Conservation (phyloP, 2,888 invertebrate species). For the Tipula unca region DNA sequence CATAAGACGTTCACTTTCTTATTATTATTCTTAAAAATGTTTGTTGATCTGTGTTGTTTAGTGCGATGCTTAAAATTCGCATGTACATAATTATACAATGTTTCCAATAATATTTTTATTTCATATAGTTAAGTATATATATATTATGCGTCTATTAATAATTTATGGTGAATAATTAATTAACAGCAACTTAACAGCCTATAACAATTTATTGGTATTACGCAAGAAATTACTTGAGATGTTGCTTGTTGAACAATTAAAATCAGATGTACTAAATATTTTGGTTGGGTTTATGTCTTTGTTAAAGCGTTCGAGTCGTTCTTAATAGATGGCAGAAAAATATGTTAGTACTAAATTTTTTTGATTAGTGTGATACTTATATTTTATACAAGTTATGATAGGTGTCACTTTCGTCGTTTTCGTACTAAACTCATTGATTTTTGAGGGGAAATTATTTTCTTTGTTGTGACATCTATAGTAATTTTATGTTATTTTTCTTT, state of each 20-base stretch:
- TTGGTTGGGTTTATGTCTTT: not conserved
- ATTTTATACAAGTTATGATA: not conserved
- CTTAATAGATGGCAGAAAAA: not conserved
- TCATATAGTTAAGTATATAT: too few species aligned
- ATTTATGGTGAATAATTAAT: not conserved
- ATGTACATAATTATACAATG: not conserved
- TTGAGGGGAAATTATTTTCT: not conserved
- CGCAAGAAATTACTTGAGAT: not conserved
- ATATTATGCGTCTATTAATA: not conserved
- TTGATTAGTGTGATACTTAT: not conserved
- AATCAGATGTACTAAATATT: not conserved
- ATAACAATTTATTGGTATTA: not conserved
- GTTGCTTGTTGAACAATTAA: not conserved
- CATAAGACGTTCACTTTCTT: not conserved
- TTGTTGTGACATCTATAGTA: not conserved
- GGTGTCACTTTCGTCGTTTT: not conserved
- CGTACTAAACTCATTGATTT: not conserved
- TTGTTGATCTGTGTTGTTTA: not conserved
- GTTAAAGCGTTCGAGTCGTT: not conserved
- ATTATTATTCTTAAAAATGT: not conserved
- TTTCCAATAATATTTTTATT: not conserved
- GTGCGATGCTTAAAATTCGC: not conserved
- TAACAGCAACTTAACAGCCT: not conserved
- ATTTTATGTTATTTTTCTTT: not conserved
- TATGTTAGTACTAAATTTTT: not conserved